Evolutionary conservation across 2,797 vertebrate species (phyloP), one percentile per base, ranked within the genome.

Genomic region (Myripristis jacobus): DNA sequence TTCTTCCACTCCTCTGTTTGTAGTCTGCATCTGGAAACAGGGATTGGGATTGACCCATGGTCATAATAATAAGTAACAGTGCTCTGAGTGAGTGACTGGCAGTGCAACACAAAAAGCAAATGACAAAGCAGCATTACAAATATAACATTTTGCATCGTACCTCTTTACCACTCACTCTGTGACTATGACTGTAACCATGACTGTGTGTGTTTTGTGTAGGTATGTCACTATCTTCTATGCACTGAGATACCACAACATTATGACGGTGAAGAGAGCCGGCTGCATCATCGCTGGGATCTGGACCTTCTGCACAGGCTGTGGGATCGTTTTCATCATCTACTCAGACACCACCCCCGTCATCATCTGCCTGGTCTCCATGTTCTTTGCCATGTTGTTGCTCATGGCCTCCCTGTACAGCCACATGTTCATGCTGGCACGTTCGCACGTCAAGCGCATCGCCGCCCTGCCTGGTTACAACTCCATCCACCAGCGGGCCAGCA

Each of bases 401-500:
- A 98, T 98, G 97, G 97, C 96, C 15, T 97, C 96, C 2, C 96
- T 99, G 51, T 99, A 99, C 52, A 96, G 96, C n/a, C 98, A 99
- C 92, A 99, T 99, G 98, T 99, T 98, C 83, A 94, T 98, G 92
- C 89, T 97, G 91, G 97, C 98, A 6, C 95, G 96, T 0, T 95
- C 96, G 0, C 98, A 99, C 25, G 95, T 97, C 16, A 97, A 96
- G 87, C 95, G 96, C 81, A 98, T 99, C 16, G 97, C 97, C 0
- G 94, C 95, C 6, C 93, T 98, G 51, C 95, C 96, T 0, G 95
- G 96, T 44, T 94, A 94, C 4, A 96, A 95, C 54, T 86, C 95
- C 64, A 88, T 96, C 87, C 96, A 94, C 70, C 97, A 97, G 88
- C 94, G 94, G 1, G 91, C 97, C 80, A 98, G 95, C 88, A 96